A percentile compares a stretch with the other conserved stretches of the same genome.
phyloP scores from a whole-genome alignment of 2,113 vertebrate genomes.

The Terrapene triunguis region DNA sequence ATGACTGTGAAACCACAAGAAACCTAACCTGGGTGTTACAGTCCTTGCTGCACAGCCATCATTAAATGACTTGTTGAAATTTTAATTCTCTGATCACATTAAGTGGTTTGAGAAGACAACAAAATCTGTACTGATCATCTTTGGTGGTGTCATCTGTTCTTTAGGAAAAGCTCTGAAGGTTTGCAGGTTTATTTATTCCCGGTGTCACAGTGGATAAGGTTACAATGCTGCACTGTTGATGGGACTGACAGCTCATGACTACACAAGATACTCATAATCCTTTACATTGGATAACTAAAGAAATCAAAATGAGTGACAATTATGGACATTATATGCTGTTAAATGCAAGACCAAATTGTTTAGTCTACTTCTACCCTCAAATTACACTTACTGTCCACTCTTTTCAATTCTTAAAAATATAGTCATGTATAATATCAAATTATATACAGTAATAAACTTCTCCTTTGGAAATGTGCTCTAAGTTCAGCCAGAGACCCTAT shows the following conservation, averaged over 20 bases:
- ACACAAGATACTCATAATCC: conserved; percentile 59
- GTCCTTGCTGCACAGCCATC: conserved; percentile 69
- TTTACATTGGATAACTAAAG: conserved; percentile 29
- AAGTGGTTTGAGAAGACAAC: conserved; percentile 85
- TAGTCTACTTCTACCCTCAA: background rate
- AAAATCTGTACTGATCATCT: conserved; percentile 79
- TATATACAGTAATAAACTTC: background rate
- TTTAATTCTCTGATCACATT: conserved; percentile 90
- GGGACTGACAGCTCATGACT: conserved; percentile 70
- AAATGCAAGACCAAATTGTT: background rate
- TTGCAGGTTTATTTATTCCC: conserved; percentile 55
- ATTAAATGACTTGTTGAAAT: conserved; percentile 84
- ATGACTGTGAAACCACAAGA: conserved; percentile 68
- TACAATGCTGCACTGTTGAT: conserved; percentile 75
- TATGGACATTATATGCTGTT: background rate
- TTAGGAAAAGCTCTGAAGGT: conserved; percentile 67
- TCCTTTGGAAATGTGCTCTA: background rate
- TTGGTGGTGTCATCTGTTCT: conserved; percentile 79
- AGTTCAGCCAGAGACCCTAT: background rate
- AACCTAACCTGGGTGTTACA: conserved; percentile 73
- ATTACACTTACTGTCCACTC: background rate
- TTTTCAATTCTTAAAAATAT: background rate
- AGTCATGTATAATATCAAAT: background rate
- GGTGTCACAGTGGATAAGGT: conserved; percentile 73
- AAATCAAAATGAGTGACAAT: conserved; percentile 64